These are phyloP conservation scores for Drosophila lacteicornis DNA, from an alignment of 1,140 invertebrate genomes.

Conservation along the genomic window DNA sequence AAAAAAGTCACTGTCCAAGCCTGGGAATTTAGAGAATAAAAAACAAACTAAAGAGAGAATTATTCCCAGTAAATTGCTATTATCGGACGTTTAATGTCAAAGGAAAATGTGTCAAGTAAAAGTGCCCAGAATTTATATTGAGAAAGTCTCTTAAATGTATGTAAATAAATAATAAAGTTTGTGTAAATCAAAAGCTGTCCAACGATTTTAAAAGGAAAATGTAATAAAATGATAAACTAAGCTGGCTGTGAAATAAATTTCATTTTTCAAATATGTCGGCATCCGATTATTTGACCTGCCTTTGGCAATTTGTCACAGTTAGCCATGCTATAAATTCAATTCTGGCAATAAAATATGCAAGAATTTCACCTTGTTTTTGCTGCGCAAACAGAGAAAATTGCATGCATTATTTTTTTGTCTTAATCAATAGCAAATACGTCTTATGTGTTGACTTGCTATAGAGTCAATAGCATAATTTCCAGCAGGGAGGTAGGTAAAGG, in stretches of 20 bases:
- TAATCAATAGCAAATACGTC: neutral
- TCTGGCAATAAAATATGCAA: neutral
- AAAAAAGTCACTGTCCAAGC: constrained; percentile 5
- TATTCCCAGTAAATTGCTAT: constrained; percentile 10
- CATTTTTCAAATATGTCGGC: constrained; percentile 18
- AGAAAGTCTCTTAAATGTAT: neutral
- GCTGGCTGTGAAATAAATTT: constrained; percentile 28
- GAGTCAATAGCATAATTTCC: neutral
- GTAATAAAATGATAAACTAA: constrained; percentile 40
- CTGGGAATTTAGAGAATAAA: neutral
- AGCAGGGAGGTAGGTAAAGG: neutral
- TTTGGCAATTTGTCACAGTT: constrained; percentile 25
- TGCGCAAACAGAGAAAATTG: neutral
- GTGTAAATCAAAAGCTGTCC: constrained; percentile 52
- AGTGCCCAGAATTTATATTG: neutral
- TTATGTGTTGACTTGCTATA: neutral
- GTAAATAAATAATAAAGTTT: constrained; percentile 26
- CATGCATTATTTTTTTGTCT: neutral
- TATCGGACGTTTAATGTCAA: constrained; percentile 10
- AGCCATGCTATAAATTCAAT: constrained; percentile 15
- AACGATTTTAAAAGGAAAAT: constrained; percentile 30
- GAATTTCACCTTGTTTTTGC: neutral
- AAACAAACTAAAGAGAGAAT: constrained; percentile 8
- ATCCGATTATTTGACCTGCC: constrained; percentile 16
- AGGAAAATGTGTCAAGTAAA: constrained; percentile 5